These are phyloP conservation scores for Serinus canaria DNA, from an alignment of 2,113 vertebrate species.

Conservation along the genomic window DNA sequence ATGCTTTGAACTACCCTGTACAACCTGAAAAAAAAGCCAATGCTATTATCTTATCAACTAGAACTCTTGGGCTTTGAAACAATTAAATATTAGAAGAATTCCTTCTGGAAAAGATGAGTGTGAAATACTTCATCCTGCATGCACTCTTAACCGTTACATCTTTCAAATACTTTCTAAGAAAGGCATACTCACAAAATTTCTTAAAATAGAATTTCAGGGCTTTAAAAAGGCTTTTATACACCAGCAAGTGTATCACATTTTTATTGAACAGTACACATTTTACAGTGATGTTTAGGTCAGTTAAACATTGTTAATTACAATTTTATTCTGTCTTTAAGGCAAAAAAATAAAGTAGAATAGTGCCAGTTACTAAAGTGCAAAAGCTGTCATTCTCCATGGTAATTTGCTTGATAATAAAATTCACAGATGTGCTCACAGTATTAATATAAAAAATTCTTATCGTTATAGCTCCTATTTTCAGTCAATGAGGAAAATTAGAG, in stretches of 20 bases:
- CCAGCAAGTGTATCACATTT: neutral
- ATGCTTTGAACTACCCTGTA: neutral
- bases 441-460: constrained; percentile 8
- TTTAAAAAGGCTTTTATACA: neutral
- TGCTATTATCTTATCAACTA: neutral
- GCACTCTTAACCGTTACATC: neutral
- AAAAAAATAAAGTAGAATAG: constrained; percentile 32
- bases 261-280: neutral
- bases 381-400: constrained; percentile 54
- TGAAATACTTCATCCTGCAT: neutral
- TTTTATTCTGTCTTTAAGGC: constrained; percentile 47
- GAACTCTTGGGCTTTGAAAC: neutral
- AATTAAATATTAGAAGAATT: neutral
- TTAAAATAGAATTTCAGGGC: neutral
- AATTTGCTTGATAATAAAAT: constrained; percentile 59
- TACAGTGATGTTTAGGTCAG: constrained; percentile 40
- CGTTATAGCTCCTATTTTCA: constrained; percentile 54
- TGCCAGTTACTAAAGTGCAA: constrained; percentile 52
- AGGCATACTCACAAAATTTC: neutral
- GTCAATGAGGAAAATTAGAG: constrained; percentile 48
- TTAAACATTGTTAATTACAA: constrained; percentile 53
- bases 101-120: neutral
- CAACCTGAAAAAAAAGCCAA: neutral
- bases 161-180: neutral
- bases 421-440: constrained; percentile 57